Base-by-base conservation (phyloP, 2,113 vertebrate species). In the Phyllostomus hastatus region DNA sequence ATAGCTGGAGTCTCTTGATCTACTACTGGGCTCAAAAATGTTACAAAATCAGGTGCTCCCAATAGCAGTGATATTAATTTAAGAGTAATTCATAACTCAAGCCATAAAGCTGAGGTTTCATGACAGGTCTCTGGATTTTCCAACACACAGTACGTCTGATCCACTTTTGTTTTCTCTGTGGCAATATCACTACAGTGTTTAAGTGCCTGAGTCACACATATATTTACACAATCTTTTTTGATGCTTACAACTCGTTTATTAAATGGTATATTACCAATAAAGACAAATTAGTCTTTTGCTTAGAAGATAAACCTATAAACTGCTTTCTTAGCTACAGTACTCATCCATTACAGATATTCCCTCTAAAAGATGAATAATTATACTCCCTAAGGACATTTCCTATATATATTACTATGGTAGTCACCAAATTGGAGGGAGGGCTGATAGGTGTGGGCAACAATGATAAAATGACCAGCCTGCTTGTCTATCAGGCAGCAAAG, bases 301-400 rank as follows among this genome's bases (percentile, higher is more conserved):
- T 94, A 96, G 94, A 97, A 98, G 97, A 98, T 98, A 98, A 99
- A 98, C 98, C 98, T 98, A 96, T 98, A 98, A 98, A 98, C 96
- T 97, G 94, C 92, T 97, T 98, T 97, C 95, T 94, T 98, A 97
- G 98, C 97, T 98, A 90, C 89, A 97, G 92, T 96, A 95, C 64
- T 98, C 97, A 98, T 97, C 96, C 96, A 90, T 98, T 98, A 98
- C 96, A 98, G 98, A 98, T 98, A 97, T 97, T 98, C 97, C 96
- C 98, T 96, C 96, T 97, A 97, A 98, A 98, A 98, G 97, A 98
- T 98, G 98, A 98, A 98, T 98, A 98, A 98, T 98, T 97, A 91
- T 46, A 95, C 97, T 97, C 98, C 97, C 97, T 92, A 90, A 96
- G 95, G 98, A 98, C 61, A 96, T 93, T 95, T 95, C 69, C 69